Base-by-base conservation (phyloP, 2,113 vertebrate genomes). In the Axis porcinus region DNA sequence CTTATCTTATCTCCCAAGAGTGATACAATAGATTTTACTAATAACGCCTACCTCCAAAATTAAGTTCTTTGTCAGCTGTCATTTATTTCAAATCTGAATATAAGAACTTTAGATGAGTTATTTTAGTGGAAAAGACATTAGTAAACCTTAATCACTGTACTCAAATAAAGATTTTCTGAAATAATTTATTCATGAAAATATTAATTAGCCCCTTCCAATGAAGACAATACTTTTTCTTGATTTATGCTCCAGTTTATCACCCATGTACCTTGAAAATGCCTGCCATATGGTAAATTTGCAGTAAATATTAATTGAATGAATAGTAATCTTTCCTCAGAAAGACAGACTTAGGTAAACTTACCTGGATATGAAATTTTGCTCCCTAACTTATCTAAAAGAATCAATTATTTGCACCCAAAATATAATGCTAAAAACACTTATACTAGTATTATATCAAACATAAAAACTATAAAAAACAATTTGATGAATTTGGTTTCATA, bases 81-180 rank as follows among this genome's bases (percentile, higher is more conserved):
- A 50, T 40, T 78, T 94, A 92, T 43, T 91, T 94, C 8, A 50
- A 93, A 88, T 95, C 47, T 87, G n/a, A 93, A 52, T 91, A 5
- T 76, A 95, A 64, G 23, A 95, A 86, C 13, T 54, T 96, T 19
- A 89, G 87, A 52, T 25, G 30, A 84, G 21, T 90, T 43, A 60
- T 5, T 7, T 86, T 28, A 45, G 9, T 76, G 23, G 10, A 25
- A 88, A 43, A 74, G 15, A 93, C 74, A 92, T 57, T n/a, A 92
- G 47, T 74, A 55, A 91, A 89, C 4, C 52, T 30, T 36, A 70
- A 94, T 28, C n/a, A 83, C 25, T 89, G 13, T 30, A 54, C 76
- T 57, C 21, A 95, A 82, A 84, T 70, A 60, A 93, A 95, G 40
- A 54, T 78, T 82, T 84, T 97, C 60, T 83, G 57, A 92, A 89